Base-by-base conservation (phyloP, 2,797 vertebrate species). In the Neosalanx taihuensis region DNA sequence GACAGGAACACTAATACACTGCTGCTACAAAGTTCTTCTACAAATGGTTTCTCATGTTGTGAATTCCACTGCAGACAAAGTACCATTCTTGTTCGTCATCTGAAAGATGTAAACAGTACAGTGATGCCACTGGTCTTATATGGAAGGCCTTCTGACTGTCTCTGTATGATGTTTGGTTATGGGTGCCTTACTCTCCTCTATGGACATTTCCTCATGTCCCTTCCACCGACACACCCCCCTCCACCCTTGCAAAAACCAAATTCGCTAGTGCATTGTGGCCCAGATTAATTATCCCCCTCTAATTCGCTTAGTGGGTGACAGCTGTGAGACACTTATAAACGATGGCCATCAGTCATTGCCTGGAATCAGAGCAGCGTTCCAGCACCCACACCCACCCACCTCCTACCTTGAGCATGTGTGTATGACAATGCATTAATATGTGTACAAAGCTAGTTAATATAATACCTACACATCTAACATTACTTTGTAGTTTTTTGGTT, bases 221-320 rank as follows among this genome's bases (percentile, higher is more conserved):
- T 26, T 69, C 87, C 81, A 84, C 76, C 86, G 87, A 2, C 23
- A 37, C 46, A 12, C 1, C 12, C 26, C n/a, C 20, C 88, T 90
- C 90, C 87, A 18, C 61, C 83, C 83, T 85, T 88, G 83, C 76
- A 86, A 74, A 81, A 17, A 53, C 15, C 81, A 86, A 78, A 89
- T 89, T 86, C 84, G 78, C 78, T 84, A 18, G 88, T 84, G 91
- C 82, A 89, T 87, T 91, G 89, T 88, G 88, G 89, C 84, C 90
- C 91, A 94, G 93, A 95, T 95, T 95, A 95, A 96, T 95, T 94
- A 93, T 91, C 92, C 91, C 88, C 90, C 93, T 93, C 90, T 94
- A 94, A 95, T 94, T 95, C 92, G 93, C 94, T 94, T 94, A 93
- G 93, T 91, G 86, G 89, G 91, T 92, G 93, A 95, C 94, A 95